Conservation (phyloP, 1,140 invertebrate genomes). For the Lordiphosa mommai region DNA sequence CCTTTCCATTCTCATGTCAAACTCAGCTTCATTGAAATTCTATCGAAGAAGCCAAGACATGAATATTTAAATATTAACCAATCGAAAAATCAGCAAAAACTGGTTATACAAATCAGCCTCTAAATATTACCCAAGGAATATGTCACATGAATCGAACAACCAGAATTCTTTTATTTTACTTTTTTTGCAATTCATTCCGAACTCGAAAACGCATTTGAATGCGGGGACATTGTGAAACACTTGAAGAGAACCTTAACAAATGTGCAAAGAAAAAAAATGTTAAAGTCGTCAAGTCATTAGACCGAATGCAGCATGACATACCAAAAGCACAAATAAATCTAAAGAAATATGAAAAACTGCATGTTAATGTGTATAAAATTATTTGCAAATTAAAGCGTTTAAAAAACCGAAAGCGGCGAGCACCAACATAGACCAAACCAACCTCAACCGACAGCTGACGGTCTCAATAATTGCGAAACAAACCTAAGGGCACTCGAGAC, state of each 20-base stretch:
- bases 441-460: constrained; percentile 22
- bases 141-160: constrained; percentile 22
- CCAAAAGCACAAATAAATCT: constrained; percentile 13
- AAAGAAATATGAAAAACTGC: constrained; percentile 66
- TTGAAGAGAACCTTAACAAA: constrained; percentile 17
- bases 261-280: constrained; percentile 27
- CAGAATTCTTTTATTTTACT: background rate
- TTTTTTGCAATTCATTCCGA: constrained; percentile 30
- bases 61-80: constrained; percentile 53
- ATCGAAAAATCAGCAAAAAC: constrained; percentile 45
- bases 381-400: constrained; percentile 68
- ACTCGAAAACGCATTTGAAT: constrained; percentile 20
- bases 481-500: constrained; percentile 60
- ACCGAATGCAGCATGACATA: constrained; percentile 68
- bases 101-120: constrained; percentile 30
- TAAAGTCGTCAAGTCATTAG: constrained; percentile 67
- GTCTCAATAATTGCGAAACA: constrained; percentile 54
- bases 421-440: constrained; percentile 16
- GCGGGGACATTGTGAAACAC: constrained; percentile 33
- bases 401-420: constrained; percentile 34
- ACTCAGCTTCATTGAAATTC: constrained; percentile 21
- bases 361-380: constrained; percentile 70
- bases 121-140: constrained; percentile 19
- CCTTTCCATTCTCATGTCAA: constrained; percentile 14
- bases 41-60: constrained; percentile 15